Base-by-base conservation (phyloP, 2,797 vertebrate species). In the Platalea minor region DNA sequence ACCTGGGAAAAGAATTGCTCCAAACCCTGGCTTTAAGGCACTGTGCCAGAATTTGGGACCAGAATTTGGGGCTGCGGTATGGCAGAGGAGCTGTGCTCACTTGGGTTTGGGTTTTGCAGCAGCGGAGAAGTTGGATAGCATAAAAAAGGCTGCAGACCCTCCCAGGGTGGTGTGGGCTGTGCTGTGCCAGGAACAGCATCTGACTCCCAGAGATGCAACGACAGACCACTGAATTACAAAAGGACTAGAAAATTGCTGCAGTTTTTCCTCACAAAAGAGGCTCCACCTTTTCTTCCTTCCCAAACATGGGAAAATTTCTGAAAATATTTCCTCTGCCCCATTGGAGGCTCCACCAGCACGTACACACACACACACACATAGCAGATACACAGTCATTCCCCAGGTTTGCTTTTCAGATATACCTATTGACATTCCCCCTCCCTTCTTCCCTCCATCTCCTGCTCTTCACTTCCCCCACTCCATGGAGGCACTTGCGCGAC, bases 371-470 rank as follows among this genome's bases (percentile, higher is more conserved):
- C 10, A 19, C 5, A 41, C 39, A 39, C 39, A 39, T 11, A 14
- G 53, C 54, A 24, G 64, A 15, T 3, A 84, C 74, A 80, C 75
- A 89, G 35, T 53, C 81, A 26, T 85, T 83, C 41, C 60, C 75
- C 45, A 39, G 68, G 51, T 94, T 94, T 95, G 87, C 78, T 96
- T 96, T 96, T 67, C 68, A 64, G 81, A 85, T 94, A 79, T 94
- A 17, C 53, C 69, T 90, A 1, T 93, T 92, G 95, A 92, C 85
- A 80, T 91, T 93, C 86, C 67, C 77, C 64, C 68, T 76, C 82
- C 68, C 48, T 95, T 23, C 56, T 67, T 73, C 80, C 67, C 78
- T 76, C 43, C 9, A 1, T 53, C 92, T 69, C 89, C 91, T 11
- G 37, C 65, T 75, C 39, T 75, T 81, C 17, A 0, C 54, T 91